phyloP scores from a whole-genome alignment of 2,113 vertebrate species.

The Rhinopomastus cyanomelas region DNA sequence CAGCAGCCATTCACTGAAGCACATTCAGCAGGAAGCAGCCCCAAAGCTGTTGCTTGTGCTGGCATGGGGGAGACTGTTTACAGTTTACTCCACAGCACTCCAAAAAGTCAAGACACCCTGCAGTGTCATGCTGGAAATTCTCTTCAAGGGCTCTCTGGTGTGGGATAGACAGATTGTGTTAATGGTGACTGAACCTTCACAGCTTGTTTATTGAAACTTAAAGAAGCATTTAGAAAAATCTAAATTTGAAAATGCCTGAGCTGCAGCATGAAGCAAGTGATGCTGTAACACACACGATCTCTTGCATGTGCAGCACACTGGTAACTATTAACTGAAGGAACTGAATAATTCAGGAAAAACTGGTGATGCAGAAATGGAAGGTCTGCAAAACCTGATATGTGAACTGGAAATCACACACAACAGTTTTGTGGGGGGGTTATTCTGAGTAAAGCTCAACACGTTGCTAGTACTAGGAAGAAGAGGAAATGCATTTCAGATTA shows the following conservation, averaged over 20 bases:
- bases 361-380: background rate
- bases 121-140: background rate
- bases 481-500: background rate
- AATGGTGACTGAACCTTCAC: conserved; percentile 38
- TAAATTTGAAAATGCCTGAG: background rate
- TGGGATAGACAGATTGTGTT: conserved; percentile 46
- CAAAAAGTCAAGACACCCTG: conserved; percentile 5
- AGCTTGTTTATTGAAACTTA: conserved; percentile 36
- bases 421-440: background rate
- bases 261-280: background rate
- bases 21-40: background rate
- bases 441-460: background rate
- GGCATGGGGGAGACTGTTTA: background rate
- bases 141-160: background rate
- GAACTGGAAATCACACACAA: background rate
- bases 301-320: background rate
- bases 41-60: conserved; percentile 23
- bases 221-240: background rate
- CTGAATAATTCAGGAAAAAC: conserved; percentile 17
- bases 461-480: background rate
- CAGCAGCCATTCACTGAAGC: background rate
- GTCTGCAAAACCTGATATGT: background rate
- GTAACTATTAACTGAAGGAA: background rate
- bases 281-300: background rate
- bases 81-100: conserved; percentile 1